phyloP scores from a whole-genome alignment of 2,797 vertebrate species.

The Podarcis siculus region DNA sequence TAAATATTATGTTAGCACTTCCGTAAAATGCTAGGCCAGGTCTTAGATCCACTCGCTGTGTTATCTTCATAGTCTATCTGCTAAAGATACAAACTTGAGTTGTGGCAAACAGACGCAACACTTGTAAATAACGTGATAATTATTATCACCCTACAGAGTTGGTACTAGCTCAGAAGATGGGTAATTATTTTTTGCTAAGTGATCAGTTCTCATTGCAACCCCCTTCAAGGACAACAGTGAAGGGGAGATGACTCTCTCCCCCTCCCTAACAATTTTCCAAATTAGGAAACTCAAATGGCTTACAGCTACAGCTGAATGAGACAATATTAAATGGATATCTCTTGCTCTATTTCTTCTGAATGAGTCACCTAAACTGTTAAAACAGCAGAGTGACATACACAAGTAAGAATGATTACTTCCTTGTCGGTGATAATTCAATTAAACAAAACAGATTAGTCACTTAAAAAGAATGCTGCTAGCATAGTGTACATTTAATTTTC shows the following conservation, averaged over 20 bases:
- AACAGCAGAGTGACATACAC: constrained; percentile 31
- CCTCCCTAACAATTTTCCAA: constrained; percentile 47
- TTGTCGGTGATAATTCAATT: constrained; percentile 47
- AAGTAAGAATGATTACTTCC: constrained; percentile 45
- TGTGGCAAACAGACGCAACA: not conserved
- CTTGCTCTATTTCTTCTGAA: constrained; percentile 27
- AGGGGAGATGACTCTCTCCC: not conserved
- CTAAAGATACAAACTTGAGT: not conserved
- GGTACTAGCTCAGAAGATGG: constrained; percentile 12
- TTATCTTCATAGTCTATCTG: not conserved
- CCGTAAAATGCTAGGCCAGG: not conserved
- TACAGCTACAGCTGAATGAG: constrained; percentile 22
- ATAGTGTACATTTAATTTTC: not conserved
- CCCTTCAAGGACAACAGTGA: not conserved
- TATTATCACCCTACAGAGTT: constrained; percentile 3
- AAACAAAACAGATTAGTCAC: constrained; percentile 40
- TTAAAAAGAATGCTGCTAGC: not conserved
- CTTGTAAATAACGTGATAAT: not conserved
- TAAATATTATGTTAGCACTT: not conserved
- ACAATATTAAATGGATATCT: constrained; percentile 38
- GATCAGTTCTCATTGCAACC: not conserved
- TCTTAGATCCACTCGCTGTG: not conserved
- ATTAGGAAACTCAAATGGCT: constrained; percentile 47
- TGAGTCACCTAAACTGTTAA: constrained; percentile 57
- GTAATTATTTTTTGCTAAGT: not conserved